Conservation (phyloP, 2,113 vertebrate species). For the Alaudala cheleensis region DNA sequence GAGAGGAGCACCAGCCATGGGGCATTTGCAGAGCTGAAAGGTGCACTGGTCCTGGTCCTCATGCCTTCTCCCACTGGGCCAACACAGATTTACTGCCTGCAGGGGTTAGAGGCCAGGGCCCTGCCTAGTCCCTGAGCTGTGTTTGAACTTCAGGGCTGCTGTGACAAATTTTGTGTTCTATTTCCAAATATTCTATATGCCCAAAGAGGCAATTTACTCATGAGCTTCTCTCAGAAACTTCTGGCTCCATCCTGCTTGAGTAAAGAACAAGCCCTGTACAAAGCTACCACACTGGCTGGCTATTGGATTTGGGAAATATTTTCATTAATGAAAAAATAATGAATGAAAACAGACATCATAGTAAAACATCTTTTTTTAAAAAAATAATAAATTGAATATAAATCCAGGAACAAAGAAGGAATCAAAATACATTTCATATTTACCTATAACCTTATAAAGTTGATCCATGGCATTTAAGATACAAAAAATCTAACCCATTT, state of each 20-base stretch:
- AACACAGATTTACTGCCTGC: neutral
- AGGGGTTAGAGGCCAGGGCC: neutral
- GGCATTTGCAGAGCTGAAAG: rapidly evolving
- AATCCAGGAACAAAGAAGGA: neutral
- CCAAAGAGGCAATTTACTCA: neutral
- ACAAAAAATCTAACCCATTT: neutral
- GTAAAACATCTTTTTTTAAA: neutral
- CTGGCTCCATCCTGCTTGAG: neutral
- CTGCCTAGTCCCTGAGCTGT: neutral
- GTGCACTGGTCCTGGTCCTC: rapidly evolving
- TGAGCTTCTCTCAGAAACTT: neutral
- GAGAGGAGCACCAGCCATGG: neutral
- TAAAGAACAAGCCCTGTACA: neutral
- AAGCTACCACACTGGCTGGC: neutral
- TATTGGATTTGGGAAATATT: neutral
- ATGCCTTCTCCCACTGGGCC: rapidly evolving
- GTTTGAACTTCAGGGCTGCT: neutral
- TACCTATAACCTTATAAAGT: neutral
- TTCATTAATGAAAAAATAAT: neutral
- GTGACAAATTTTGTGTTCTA: neutral
- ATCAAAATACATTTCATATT: neutral
- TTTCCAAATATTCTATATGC: neutral
- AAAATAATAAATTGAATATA: neutral
- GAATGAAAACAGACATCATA: neutral
- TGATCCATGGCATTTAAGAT: neutral